Percentiles rank a stretch among this genome's conserved stretches.
These are phyloP conservation scores for Budorcas taxicolor DNA, from an alignment of 2,113 vertebrate genomes.

Conservation along the genomic window DNA sequence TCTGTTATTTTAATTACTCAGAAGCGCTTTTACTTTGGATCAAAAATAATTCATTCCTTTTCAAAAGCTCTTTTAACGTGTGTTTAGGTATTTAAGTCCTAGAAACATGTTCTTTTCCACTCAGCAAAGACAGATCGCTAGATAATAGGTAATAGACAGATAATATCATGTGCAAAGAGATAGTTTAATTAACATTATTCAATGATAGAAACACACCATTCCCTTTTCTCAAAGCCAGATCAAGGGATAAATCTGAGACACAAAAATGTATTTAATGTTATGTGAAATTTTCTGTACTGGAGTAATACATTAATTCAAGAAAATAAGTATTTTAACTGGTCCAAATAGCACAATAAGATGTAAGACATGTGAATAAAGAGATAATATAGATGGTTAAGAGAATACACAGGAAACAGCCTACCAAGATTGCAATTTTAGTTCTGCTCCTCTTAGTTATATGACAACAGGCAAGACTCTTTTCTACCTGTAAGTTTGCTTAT, in stretches of 20 bases:
- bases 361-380: too few species aligned
- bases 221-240: neutral
- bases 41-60: neutral
- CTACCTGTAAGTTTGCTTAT: neutral
- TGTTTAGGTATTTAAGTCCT: neutral
- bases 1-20: neutral
- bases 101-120: neutral
- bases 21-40: neutral
- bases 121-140: neutral
- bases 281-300: neutral
- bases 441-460: neutral
- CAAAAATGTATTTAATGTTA: neutral
- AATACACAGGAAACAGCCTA: too few species aligned
- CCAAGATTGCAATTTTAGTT: neutral
- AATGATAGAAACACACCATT: neutral
- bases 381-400: too few species aligned
- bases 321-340: neutral
- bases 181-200: neutral
- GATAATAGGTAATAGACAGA: neutral
- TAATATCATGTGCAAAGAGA: neutral
- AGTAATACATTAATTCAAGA: neutral
- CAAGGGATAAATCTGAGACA: neutral
- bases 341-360: fast-evolving
- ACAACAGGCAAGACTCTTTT: neutral
- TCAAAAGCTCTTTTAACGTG: neutral